phyloP scores from a whole-genome alignment of 2,113 vertebrate genomes.

The Reinhardtius hippoglossoides region DNA sequence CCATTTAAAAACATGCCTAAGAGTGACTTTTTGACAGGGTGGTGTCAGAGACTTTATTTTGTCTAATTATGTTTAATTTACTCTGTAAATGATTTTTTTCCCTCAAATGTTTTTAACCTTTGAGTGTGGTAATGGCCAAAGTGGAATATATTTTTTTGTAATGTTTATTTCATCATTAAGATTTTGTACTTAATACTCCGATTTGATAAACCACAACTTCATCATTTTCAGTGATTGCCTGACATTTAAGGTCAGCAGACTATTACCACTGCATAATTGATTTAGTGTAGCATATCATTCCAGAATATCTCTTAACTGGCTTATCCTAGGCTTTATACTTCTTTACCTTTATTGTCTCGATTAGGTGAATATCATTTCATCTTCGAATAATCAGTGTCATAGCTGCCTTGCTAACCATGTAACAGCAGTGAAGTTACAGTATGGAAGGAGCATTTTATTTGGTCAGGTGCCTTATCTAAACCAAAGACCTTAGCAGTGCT shows the following conservation, averaged over 20 bases:
- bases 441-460: conserved; percentile 46
- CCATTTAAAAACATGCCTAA: conserved; percentile 65
- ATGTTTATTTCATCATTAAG: conserved; percentile 74
- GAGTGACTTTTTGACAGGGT: conserved; percentile 52
- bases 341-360: conserved; percentile 26
- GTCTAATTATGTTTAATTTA: conserved; percentile 70
- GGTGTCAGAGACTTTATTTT: conserved; percentile 64
- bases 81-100: conserved; percentile 69
- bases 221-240: conserved; percentile 56
- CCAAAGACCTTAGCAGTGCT: conserved; percentile 67
- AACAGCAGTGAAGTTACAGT: conserved; percentile 27
- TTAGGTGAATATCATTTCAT: conserved; percentile 36
- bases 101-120: conserved; percentile 69
- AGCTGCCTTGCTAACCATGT: conserved; percentile 36
- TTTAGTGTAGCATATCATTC: conserved; percentile 38
- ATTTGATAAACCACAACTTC: conserved; percentile 64
- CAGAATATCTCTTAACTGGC: conserved; percentile 52
- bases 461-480: conserved; percentile 73
- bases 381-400: conserved; percentile 19
- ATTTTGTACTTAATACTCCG: conserved; percentile 63
- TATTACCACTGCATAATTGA: conserved; percentile 51
- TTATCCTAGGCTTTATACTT: conserved; percentile 41
- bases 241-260: conserved; percentile 20
- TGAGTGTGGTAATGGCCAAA: conserved; percentile 74
- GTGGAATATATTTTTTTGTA: conserved; percentile 77